phyloP scores from a whole-genome alignment of 2,888 invertebrate genomes.

The Hypercompe scribonia region DNA sequence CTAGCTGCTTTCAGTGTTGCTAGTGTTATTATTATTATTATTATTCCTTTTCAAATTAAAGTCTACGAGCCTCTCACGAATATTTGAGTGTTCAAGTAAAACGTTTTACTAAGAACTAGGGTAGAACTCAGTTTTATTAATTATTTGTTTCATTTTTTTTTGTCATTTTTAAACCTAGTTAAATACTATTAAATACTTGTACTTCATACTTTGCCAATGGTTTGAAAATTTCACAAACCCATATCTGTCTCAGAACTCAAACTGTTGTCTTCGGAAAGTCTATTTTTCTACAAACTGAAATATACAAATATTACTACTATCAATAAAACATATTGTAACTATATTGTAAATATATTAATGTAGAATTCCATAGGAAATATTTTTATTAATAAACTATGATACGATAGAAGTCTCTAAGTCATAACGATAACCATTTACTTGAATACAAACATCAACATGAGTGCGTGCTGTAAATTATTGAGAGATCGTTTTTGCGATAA shows the following conservation, averaged over 20 bases:
- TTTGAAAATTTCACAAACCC: neutral
- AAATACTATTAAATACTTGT: too few species aligned
- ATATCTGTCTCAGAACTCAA: neutral
- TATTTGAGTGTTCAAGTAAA: neutral
- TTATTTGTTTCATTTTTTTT: neutral
- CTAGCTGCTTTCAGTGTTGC: too few species aligned
- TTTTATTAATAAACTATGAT: neutral
- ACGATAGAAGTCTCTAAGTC: slow-evolving; percentile 15
- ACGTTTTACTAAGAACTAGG: too few species aligned
- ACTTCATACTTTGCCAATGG: too few species aligned
- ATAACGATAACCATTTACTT: neutral
- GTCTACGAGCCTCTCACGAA: neutral
- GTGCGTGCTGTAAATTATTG: neutral
- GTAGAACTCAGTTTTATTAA: neutral
- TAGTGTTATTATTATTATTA: too few species aligned
- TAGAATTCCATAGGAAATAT: neutral
- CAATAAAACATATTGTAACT: neutral
- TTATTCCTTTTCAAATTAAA: neutral
- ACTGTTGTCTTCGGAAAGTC: neutral
- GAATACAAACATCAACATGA: slow-evolving; percentile 2
- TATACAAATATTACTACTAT: neutral
- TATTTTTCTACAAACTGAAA: neutral
- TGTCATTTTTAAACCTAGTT: too few species aligned
- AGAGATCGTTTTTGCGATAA: neutral
- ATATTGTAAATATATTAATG: neutral